Evolutionary conservation across 2,113 vertebrate genomes (phyloP).

Genomic region (Elanus axillaris): DNA sequence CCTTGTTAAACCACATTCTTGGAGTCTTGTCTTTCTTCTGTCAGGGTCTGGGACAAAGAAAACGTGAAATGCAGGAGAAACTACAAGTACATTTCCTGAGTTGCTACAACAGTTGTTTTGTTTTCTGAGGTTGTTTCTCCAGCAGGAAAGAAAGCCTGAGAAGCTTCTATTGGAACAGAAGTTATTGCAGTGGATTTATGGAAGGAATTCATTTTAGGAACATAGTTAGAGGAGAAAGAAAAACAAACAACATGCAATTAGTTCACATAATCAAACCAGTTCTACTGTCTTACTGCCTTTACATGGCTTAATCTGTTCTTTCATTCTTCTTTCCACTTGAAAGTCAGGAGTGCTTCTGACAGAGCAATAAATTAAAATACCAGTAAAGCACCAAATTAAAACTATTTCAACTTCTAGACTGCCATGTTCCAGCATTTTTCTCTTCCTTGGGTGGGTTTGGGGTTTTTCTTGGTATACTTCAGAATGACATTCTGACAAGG

Average conservation of each 20-base stretch:
- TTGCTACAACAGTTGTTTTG: slow-evolving; percentile 18
- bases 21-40: not conserved
- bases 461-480: not conserved
- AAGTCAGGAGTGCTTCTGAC: not conserved
- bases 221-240: slow-evolving; percentile 13
- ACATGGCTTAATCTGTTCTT: not conserved
- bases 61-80: slow-evolving; percentile 12
- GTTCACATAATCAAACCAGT: not conserved
- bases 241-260: not conserved
- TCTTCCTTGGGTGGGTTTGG: not conserved
- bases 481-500: not conserved
- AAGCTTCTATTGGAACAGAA: slow-evolving; percentile 67
- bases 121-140: slow-evolving; percentile 48
- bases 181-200: slow-evolving; percentile 66
- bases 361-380: not conserved
- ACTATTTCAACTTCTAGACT: not conserved
- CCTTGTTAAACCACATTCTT: not conserved
- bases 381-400: not conserved
- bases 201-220: slow-evolving; percentile 61
- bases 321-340: not conserved
- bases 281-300: not conserved
- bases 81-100: slow-evolving; percentile 38
- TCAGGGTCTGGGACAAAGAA: not conserved
- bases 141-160: slow-evolving; percentile 60
- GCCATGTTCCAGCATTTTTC: not conserved